Percentiles rank a stretch among this genome's conserved stretches.
Conservation (phyloP, 2,888 invertebrate genomes). For the Melanargia galathea region DNA sequence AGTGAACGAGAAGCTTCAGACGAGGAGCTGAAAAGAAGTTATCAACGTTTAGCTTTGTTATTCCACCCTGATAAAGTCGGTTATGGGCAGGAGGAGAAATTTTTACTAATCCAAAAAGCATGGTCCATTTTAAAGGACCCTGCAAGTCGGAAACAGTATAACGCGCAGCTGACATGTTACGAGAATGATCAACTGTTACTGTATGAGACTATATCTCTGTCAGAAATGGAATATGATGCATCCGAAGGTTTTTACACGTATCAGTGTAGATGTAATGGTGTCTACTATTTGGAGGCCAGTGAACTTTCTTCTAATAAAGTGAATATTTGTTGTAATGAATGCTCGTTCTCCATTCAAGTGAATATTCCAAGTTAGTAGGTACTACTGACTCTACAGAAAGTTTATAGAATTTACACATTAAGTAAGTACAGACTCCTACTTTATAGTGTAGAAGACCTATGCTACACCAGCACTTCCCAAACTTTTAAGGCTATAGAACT, state of each 20-base stretch:
- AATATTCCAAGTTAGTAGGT: slow-evolving; percentile 47
- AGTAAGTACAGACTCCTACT: not conserved
- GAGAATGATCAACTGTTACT: slow-evolving; percentile 83
- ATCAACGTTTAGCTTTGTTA: slow-evolving; percentile 80
- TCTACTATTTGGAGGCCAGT: slow-evolving; percentile 70
- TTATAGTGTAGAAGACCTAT: too few species aligned
- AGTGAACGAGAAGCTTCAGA: slow-evolving; percentile 77
- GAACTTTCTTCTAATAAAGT: slow-evolving; percentile 56
- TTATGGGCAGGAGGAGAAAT: slow-evolving; percentile 51
- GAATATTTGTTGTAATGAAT: slow-evolving; percentile 86
- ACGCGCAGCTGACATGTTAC: slow-evolving; percentile 82
- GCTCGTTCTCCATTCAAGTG: slow-evolving; percentile 86
- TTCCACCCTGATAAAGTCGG: slow-evolving; percentile 84
- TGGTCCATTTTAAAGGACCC: slow-evolving; percentile 86
- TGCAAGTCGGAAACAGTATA: slow-evolving; percentile 84
- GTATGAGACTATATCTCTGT: slow-evolving; percentile 80
- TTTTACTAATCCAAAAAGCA: slow-evolving; percentile 84
- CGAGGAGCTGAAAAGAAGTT: slow-evolving; percentile 84
- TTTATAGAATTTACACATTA: not conserved
- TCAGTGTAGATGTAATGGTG: slow-evolving; percentile 87
- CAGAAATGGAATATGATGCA: slow-evolving; percentile 71
- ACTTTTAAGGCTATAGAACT: too few species aligned
- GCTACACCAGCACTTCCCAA: too few species aligned
- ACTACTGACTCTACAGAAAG: not conserved
- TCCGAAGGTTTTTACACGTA: slow-evolving; percentile 71